Percentiles rank a stretch among this genome's conserved stretches.
These are phyloP conservation scores for Myrmecobius fasciatus DNA, from an alignment of 2,113 vertebrate species.

Conservation along the genomic window DNA sequence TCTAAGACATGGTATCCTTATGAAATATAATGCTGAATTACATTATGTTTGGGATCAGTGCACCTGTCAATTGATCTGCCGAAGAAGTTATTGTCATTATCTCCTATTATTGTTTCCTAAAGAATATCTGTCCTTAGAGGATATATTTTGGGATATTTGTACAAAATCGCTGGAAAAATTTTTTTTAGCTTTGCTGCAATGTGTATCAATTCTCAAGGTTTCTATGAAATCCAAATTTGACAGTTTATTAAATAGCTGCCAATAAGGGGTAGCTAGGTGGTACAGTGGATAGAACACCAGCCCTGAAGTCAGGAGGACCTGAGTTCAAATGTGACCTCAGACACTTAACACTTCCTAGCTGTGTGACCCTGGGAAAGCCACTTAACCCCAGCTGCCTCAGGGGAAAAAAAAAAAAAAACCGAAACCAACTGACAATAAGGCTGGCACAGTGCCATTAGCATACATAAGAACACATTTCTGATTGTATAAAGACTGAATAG, in stretches of 20 bases:
- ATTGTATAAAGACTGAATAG: background rate
- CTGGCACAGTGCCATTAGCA: background rate
- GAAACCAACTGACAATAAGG: too few relatives aligned
- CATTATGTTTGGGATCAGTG: background rate
- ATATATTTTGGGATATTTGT: background rate
- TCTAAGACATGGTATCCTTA: background rate
- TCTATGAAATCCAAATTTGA: background rate
- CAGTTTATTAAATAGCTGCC: background rate
- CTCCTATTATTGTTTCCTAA: background rate
- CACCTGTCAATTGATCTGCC: background rate
- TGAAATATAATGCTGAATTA: conserved; percentile 30
- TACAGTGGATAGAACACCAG: too few relatives aligned
- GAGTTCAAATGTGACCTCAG: too few relatives aligned
- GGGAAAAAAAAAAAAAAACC: too few relatives aligned
- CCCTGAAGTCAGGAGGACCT: too few relatives aligned
- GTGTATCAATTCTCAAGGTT: conserved; percentile 18
- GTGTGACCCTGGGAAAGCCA: too few relatives aligned
- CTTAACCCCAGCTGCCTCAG: too few relatives aligned
- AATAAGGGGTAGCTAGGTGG: too few relatives aligned
- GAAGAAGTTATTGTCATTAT: conserved; percentile 13
- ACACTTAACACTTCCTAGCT: too few relatives aligned
- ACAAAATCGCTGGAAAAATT: conserved; percentile 31
- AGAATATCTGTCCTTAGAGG: background rate
- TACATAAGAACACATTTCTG: background rate
- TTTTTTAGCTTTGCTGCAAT: background rate